These are phyloP conservation scores for Hetaerina titia DNA, from an alignment of 2,888 invertebrate species.

Conservation along the genomic window DNA sequence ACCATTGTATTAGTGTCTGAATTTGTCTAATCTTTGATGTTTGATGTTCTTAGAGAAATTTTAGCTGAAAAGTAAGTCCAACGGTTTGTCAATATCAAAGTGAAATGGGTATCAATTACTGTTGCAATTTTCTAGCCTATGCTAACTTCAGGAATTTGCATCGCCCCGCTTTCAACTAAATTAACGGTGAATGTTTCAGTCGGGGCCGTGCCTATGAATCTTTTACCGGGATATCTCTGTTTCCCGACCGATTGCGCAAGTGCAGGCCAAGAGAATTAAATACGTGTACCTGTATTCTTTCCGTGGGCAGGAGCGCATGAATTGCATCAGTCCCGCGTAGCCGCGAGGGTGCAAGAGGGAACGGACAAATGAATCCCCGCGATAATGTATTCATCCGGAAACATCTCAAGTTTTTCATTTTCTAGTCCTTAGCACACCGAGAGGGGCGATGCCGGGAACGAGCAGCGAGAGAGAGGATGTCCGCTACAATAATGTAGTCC, in stretches of 20 bases:
- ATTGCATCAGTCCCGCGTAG: neutral
- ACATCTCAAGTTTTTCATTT: conserved; percentile 21
- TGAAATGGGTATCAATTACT: no score
- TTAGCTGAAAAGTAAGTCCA: no score
- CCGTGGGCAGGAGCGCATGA: neutral
- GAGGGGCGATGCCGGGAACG: neutral
- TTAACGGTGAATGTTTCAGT: no score
- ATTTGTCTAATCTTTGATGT: no score
- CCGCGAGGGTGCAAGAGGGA: neutral
- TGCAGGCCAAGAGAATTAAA: neutral
- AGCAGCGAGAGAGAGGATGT: neutral
- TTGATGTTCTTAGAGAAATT: no score
- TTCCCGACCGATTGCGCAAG: neutral
- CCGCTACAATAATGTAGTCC: neutral
- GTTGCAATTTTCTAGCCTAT: no score
- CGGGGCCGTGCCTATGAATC: no score
- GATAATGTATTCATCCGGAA: conserved; percentile 64
- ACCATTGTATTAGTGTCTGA: no score
- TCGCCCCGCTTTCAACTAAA: no score
- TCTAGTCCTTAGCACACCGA: neutral
- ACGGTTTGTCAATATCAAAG: no score
- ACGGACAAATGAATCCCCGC: conserved; percentile 28
- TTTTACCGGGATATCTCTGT: no score
- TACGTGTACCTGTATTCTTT: neutral
- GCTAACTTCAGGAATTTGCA: no score